These are phyloP conservation scores for Gerris buenoi DNA, from an alignment of 1,140 invertebrate genomes.

Conservation along the genomic window DNA sequence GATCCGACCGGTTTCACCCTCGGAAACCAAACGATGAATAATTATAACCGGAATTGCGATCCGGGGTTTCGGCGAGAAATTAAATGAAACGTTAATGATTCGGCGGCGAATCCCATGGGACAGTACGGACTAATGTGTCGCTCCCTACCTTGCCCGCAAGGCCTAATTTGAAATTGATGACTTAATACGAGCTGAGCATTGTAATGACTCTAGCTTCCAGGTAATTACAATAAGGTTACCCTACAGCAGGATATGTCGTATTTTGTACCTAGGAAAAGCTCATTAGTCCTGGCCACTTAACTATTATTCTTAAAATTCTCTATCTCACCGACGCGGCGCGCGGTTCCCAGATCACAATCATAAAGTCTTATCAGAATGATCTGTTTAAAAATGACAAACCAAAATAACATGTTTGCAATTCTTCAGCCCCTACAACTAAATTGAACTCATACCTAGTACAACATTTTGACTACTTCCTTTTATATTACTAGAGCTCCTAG, in stretches of 20 bases:
- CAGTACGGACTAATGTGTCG: neutral
- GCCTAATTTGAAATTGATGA: neutral
- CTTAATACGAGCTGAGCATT: neutral
- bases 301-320: too few species aligned
- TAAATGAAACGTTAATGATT: neutral
- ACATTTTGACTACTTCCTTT: too few species aligned
- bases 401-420: too few species aligned
- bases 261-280: neutral
- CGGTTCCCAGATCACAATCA: too few species aligned
- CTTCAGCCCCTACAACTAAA: too few species aligned
- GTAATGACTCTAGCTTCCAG: neutral
- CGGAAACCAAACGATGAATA: neutral
- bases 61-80: neutral
- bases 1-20: neutral
- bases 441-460: too few species aligned
- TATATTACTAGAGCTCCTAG: too few species aligned
- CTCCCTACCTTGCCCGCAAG: too few species aligned
- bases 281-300: too few species aligned
- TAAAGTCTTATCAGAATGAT: too few species aligned
- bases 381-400: too few species aligned
- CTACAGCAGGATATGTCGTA: neutral
- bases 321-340: too few species aligned
- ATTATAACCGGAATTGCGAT: neutral
- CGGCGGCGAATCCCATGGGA: neutral
- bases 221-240: neutral